phyloP scores from a whole-genome alignment of 2,888 invertebrate genomes.

The Ichneumon xanthorius region DNA sequence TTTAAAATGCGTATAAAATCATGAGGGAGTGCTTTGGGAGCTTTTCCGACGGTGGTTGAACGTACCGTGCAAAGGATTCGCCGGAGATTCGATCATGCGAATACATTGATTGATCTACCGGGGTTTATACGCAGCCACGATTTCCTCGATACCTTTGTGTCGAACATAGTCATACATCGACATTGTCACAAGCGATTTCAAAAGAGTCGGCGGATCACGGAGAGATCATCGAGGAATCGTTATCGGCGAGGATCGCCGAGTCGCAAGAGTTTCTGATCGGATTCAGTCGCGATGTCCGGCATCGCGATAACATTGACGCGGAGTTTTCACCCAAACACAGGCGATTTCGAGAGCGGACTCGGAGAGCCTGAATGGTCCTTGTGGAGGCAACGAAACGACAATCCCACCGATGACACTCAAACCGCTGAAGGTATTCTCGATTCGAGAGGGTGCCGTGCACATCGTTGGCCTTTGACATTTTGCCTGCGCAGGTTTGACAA shows the following conservation, averaged over 20 bases:
- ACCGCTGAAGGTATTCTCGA: neutral
- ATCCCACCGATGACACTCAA: neutral
- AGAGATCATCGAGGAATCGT: neutral
- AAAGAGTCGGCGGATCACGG: neutral
- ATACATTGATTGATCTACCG: neutral
- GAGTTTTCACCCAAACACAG: neutral
- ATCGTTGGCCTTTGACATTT: neutral
- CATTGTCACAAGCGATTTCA: neutral
- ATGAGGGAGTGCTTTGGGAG: neutral
- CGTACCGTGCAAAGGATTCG: neutral
- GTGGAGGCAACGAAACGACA: neutral
- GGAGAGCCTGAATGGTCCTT: neutral
- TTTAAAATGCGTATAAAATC: constrained; percentile 1
- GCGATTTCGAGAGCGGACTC: neutral
- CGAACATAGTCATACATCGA: neutral
- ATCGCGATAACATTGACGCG: neutral
- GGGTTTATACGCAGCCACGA: neutral
- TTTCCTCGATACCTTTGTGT: neutral
- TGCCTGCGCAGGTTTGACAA: neutral
- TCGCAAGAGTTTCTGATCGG: neutral
- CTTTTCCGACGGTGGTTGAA: neutral
- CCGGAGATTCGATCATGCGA: neutral
- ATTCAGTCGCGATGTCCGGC: neutral
- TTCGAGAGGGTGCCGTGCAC: neutral
- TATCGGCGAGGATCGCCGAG: neutral